Evolutionary conservation across 2,797 vertebrate species (phyloP).

Genomic region (Chiroxiphia lanceolata): DNA sequence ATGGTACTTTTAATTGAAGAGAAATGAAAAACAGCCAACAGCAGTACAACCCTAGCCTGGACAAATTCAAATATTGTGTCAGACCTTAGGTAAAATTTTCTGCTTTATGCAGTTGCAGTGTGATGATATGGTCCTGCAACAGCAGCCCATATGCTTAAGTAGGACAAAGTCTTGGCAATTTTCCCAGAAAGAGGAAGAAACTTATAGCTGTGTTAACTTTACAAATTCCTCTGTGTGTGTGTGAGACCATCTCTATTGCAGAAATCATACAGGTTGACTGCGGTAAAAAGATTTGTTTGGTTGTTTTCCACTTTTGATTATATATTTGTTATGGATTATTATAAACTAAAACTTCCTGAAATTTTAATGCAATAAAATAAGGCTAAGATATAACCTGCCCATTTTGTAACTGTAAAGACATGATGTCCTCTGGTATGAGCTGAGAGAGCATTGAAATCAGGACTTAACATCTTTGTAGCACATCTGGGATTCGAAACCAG

Average conservation of each 20-base stretch:
- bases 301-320: neutral
- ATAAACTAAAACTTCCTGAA: neutral
- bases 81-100: neutral
- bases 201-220: neutral
- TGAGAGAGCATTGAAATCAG: neutral
- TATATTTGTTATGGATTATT: neutral
- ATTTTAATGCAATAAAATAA: neutral
- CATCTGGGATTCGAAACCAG: neutral
- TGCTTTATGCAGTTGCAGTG: neutral
- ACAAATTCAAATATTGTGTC: neutral
- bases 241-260: neutral
- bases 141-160: neutral
- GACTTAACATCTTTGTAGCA: neutral
- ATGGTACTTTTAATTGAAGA: neutral
- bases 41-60: neutral
- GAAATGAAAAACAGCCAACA: neutral
- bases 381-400: neutral
- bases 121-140: neutral
- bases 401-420: neutral
- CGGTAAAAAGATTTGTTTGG: neutral
- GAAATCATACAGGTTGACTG: neutral
- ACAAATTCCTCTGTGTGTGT: neutral
- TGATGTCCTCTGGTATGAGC: neutral
- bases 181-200: neutral
- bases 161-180: neutral